Conservation (phyloP, 2,797 vertebrate species). For the Sebastes minor region DNA sequence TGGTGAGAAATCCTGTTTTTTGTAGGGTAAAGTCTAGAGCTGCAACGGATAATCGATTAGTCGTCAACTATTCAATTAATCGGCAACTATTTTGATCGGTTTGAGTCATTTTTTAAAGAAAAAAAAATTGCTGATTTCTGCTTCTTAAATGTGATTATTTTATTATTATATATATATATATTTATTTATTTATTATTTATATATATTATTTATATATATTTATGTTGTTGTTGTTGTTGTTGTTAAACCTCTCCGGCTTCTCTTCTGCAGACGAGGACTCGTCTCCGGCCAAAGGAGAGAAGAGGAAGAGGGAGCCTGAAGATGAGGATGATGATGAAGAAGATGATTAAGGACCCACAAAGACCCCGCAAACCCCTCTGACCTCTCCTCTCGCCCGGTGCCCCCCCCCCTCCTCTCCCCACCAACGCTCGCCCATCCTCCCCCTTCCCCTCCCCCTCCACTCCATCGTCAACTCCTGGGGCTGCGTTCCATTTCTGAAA, state of each 20-base stretch:
- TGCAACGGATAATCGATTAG: too few relatives aligned
- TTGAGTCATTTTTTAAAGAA: too few relatives aligned
- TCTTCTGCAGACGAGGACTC: slow-evolving; percentile 83
- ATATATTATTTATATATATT: too few relatives aligned
- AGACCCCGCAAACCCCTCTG: slow-evolving; percentile 26
- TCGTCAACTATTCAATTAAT: too few relatives aligned
- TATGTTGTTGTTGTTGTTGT: background rate
- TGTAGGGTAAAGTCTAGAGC: too few relatives aligned
- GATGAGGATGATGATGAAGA: slow-evolving; percentile 88
- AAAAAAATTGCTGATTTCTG: too few relatives aligned
- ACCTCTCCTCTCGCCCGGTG: slow-evolving; percentile 8
- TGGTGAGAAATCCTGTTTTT: too few relatives aligned
- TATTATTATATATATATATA: too few relatives aligned
- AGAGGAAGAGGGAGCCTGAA: slow-evolving; percentile 87
- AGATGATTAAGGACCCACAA: slow-evolving; percentile 70
- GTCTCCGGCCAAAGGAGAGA: slow-evolving; percentile 87
- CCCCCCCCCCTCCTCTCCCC: background rate
- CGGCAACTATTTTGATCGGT: too few relatives aligned
- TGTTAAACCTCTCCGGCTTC: background rate
- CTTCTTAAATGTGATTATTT: too few relatives aligned
- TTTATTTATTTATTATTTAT: too few relatives aligned
- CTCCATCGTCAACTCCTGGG: background rate
- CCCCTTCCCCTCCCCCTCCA: background rate
- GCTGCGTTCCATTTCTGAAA: slow-evolving; percentile 21
- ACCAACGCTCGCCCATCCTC: background rate